These are phyloP conservation scores for Vesta saturnalis DNA, from an alignment of 2,888 invertebrate species.

Conservation along the genomic window DNA sequence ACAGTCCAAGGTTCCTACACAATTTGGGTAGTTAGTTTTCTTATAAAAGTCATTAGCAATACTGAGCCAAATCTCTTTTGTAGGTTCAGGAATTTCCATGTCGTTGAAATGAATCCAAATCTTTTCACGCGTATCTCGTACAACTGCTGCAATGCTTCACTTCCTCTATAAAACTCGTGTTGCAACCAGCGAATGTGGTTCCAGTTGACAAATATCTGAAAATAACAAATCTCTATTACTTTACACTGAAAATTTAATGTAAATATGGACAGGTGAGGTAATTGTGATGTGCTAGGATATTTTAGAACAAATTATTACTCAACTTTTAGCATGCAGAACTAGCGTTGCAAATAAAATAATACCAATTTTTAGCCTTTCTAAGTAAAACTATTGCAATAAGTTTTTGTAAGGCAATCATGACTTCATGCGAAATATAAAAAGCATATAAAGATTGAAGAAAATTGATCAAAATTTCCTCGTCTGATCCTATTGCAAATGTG, in stretches of 20 bases:
- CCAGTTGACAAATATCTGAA: background rate
- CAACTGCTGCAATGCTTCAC: background rate
- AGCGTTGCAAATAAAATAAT: no score
- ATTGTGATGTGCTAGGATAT: no score
- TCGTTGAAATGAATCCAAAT: slow-evolving; percentile 4
- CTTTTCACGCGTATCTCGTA: slow-evolving; percentile 5
- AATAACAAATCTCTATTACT: background rate
- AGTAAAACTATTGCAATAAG: no score
- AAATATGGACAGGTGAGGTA: background rate
- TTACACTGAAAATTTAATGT: slow-evolving; percentile 4
- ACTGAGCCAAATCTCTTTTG: background rate
- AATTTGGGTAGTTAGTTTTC: slow-evolving; percentile 5
- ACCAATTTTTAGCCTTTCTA: no score
- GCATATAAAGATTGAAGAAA: no score
- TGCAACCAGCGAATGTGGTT: background rate
- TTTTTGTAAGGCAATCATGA: no score
- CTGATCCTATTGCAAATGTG: background rate
- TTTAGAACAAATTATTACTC: no score
- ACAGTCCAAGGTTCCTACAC: slow-evolving; percentile 9
- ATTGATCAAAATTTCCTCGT: no score
- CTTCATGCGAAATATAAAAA: no score
- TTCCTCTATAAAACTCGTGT: slow-evolving; percentile 2
- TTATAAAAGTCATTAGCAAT: background rate
- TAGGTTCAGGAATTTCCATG: slow-evolving; percentile 10
- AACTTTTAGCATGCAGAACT: no score